A percentile compares a stretch with the other conserved stretches of the same genome.
Evolutionary conservation across 2,113 vertebrate genomes (phyloP).

Genomic region (Gracilinanus agilis): DNA sequence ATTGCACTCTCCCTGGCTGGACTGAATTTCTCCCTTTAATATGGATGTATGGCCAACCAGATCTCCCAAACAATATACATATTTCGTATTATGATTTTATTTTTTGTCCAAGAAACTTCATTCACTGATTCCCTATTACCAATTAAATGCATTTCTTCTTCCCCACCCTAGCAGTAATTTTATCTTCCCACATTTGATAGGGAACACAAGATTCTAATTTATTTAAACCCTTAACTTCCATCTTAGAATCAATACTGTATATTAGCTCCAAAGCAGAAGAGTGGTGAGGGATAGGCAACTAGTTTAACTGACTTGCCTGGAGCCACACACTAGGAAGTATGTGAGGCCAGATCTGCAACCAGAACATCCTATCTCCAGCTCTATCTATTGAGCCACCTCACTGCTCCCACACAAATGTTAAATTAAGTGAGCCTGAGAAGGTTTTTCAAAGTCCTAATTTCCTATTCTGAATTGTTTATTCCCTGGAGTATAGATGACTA

Average conservation of each 20-base stretch:
- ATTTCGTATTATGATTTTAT: neutral
- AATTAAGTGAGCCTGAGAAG: too few relatives aligned
- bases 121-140: neutral
- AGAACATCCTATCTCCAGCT: too few relatives aligned
- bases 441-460: too few relatives aligned
- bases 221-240: too few relatives aligned
- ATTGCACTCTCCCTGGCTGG: neutral
- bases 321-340: too few relatives aligned
- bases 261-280: too few relatives aligned
- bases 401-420: too few relatives aligned
- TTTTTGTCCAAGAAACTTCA: neutral
- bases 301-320: too few relatives aligned
- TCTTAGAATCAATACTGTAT: too few relatives aligned
- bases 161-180: neutral
- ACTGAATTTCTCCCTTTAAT: neutral
- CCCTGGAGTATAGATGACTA: neutral
- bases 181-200: neutral
- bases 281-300: too few relatives aligned
- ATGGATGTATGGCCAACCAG: neutral
- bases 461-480: neutral
- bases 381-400: too few relatives aligned
- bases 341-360: too few relatives aligned
- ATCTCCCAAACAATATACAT: neutral
- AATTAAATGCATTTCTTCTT: neutral
- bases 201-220: neutral